Evolutionary conservation across 1,140 invertebrate species (phyloP), one percentile per base, ranked within the genome.

Genomic region (Temnothorax longispinosus): DNA sequence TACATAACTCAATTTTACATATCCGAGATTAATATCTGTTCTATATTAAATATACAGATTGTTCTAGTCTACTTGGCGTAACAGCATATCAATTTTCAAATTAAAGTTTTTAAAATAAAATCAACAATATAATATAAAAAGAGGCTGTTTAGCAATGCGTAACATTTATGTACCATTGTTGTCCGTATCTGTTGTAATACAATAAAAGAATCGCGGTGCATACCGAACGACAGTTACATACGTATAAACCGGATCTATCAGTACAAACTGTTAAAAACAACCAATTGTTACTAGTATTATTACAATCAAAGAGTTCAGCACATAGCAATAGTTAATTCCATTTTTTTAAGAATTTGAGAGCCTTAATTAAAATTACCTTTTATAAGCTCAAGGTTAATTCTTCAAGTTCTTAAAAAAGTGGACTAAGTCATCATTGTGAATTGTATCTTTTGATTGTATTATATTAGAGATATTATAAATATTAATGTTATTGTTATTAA

Each of bases 261-360:
- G 77, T 80, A 80, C 77, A 80, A 80, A 80, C 2, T 80, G n/a
- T 65, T 8, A 44, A 52, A 80, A 13, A 80, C 13, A 80, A 69
- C 4, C 35, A 32, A 10, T 52, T 69, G 5, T 69, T 80, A 1
- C 2, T 58, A 44, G 44, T n/a, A 60, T 60, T 60, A 32, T 60
- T 60, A 60, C 18, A 62, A 77, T 47, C 21, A 41, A 76, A 32
- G 4, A 60, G 15, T 76, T 76, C 54, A 32, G 38, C 21, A 21
- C 2, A 38, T 5, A 13, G 1, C 3, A 6, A 1, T 58, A 27
- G 2, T 41, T 35, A 54, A 38, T 10, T 15, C 5, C 2, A 38
- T 54, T 38, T 56, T 27, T 41, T 38, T 41, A 60, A 44, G 38
- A 60, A 76, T 41, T 76, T 44, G 54, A 76, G 7, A 6, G 4